phyloP scores from a whole-genome alignment of 2,113 vertebrate genomes.

The Spilogale gracilis region DNA sequence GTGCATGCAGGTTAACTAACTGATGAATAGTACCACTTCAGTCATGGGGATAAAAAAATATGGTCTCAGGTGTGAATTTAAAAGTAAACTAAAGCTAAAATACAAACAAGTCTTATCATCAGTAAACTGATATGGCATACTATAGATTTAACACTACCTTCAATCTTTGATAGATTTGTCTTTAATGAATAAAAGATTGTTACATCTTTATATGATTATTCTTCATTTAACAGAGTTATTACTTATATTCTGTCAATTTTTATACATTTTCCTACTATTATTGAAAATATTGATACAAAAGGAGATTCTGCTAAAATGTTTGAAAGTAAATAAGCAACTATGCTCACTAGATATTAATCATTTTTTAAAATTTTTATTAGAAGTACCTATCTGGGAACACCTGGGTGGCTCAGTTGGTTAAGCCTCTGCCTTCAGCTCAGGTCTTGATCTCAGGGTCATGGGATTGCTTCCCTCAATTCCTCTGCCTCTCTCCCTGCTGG shows the following conservation, averaged over 20 bases:
- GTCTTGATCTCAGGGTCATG: no score
- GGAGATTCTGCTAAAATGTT: neutral
- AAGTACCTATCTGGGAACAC: neutral
- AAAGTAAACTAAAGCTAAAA: neutral
- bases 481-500: no score
- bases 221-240: neutral
- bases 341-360: neutral
- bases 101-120: neutral
- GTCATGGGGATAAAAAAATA: neutral
- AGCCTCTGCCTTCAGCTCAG: no score
- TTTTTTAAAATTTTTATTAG: neutral
- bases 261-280: neutral
- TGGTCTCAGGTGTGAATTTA: neutral
- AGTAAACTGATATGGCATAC: neutral
- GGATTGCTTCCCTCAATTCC: no score
- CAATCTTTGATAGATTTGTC: neutral
- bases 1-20: neutral
- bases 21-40: neutral
- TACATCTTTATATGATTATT: neutral
- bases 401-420: no score
- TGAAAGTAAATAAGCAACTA: neutral
- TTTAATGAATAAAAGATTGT: neutral
- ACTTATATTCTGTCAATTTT: neutral
- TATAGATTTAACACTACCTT: neutral
- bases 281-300: neutral